Evolutionary conservation across 2,113 vertebrate species (phyloP).

Genomic region (Pristiophorus japonicus): DNA sequence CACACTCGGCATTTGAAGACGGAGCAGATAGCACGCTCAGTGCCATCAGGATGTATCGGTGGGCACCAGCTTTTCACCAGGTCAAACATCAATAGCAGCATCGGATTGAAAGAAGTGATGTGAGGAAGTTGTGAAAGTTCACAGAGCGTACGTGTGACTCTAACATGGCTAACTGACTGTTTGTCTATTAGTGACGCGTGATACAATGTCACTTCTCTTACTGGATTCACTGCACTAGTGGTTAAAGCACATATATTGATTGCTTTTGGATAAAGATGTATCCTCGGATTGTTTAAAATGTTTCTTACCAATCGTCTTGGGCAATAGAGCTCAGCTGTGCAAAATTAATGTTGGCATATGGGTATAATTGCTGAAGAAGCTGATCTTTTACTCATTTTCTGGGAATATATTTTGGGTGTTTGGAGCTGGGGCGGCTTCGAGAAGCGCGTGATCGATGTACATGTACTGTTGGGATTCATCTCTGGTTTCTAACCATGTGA

Average conservation of each 20-base stretch:
- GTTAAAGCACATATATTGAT: no score
- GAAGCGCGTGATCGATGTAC: not conserved
- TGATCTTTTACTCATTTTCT: not conserved
- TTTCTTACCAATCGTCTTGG: not conserved
- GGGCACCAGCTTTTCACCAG: not conserved
- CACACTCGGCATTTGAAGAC: not conserved
- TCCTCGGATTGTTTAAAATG: not conserved
- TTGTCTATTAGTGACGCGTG: not conserved
- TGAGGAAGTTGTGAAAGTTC: not conserved
- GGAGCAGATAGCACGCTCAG: not conserved
- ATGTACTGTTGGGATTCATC: not conserved
- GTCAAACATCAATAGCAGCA: not conserved
- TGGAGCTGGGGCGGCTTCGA: not conserved
- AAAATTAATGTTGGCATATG: not conserved
- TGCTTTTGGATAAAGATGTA: not conserved
- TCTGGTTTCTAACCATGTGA: not conserved
- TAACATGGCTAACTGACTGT: not conserved
- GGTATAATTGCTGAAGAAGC: not conserved
- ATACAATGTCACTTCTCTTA: not conserved
- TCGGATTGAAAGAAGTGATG: not conserved
- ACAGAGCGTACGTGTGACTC: not conserved
- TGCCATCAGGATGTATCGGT: not conserved
- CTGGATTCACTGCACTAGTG: not conserved
- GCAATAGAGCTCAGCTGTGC: not conserved
- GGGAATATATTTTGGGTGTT: not conserved